Evolutionary conservation across 2,113 vertebrate species (phyloP), one percentile per base, ranked within the genome.

Genomic region (Misgurnus mizolepis): DNA sequence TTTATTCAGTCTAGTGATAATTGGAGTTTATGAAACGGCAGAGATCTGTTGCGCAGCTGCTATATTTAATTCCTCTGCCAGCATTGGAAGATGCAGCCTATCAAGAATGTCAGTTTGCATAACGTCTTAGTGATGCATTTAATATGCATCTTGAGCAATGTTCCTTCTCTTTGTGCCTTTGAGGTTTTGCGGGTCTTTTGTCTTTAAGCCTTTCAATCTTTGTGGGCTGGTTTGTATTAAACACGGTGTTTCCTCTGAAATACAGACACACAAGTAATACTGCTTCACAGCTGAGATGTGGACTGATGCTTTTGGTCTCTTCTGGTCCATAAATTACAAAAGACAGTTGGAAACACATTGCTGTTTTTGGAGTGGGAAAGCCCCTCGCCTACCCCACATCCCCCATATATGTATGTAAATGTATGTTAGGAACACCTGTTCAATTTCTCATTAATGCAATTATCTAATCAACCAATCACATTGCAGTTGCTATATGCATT

Each of bases 111-210:
- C 71, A 74, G 56, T 74, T 74, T 74, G 22, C 18, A 50, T 64
- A 7, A 47, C 6, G 2, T 50, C 14, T 4, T 64, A 49, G 12
- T 14, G 43, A 41, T 14, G 7, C 0, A 1, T 49, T 64, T 75
- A 64, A 75, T 62, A 6, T 8, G 10, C 43, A 39, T 75, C 58
- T 64, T 61, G 14, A 0, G 14, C 17, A 64, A 75, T 64, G 17
- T 53, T 14, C 50, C 12, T 17, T 64, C 22, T 39, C 14, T 64
- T 47, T n/a, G 17, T 58, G 55, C n/a, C 12, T 62, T 62, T 75
- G 72, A 75, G 72, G 72, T 41, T 75, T 47, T 75, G 72, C 17
- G 41, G 58, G 14, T 62, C 56, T 75, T 75, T 34, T 43, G 71
- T 47, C 56, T 74, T 74, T 18, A 61, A 61, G 55, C 71, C 45